A percentile compares a stretch with the other conserved stretches of the same genome.
phyloP scores from a whole-genome alignment of 64 coral and sea anemone species.

The Anthopleura sola region DNA sequence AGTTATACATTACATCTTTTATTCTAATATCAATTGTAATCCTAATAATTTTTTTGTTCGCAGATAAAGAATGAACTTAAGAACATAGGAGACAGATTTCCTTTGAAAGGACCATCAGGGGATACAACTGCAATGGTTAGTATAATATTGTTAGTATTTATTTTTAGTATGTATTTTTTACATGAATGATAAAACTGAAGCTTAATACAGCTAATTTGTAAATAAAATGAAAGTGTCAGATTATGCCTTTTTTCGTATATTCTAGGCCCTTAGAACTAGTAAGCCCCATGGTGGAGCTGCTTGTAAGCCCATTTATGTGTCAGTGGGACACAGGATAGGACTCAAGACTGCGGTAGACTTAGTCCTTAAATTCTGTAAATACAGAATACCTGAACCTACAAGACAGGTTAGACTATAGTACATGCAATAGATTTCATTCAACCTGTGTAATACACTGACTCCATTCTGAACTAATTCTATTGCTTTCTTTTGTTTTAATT shows the following conservation, averaged over 20 bases:
- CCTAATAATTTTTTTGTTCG: background rate
- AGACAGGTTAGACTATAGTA: conserved; percentile 52
- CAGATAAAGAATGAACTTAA: conserved; percentile 21
- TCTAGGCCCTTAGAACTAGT: conserved; percentile 67
- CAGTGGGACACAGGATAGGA: conserved; percentile 72
- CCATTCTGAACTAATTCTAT: too few relatives aligned
- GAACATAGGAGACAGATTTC: conserved; percentile 56
- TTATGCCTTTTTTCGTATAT: background rate
- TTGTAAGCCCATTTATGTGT: conserved; percentile 82
- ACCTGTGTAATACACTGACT: too few relatives aligned
- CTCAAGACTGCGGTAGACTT: conserved; percentile 66
- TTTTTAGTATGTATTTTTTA: too few relatives aligned
- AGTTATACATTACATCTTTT: background rate
- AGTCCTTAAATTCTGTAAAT: conserved; percentile 46
- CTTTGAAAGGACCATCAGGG: conserved; percentile 54
- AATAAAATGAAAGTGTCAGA: background rate
- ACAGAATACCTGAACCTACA: conserved; percentile 71
- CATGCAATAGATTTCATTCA: too few relatives aligned
- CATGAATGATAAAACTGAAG: background rate
- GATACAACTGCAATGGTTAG: conserved; percentile 65
- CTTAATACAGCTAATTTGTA: too few relatives aligned
- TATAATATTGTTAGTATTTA: too few relatives aligned
- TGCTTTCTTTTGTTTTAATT: too few relatives aligned
- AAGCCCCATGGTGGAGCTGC: background rate
- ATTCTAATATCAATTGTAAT: background rate